Evolutionary conservation across 2,113 vertebrate species (phyloP), one percentile per base, ranked within the genome.

Genomic region (Egretta garzetta): DNA sequence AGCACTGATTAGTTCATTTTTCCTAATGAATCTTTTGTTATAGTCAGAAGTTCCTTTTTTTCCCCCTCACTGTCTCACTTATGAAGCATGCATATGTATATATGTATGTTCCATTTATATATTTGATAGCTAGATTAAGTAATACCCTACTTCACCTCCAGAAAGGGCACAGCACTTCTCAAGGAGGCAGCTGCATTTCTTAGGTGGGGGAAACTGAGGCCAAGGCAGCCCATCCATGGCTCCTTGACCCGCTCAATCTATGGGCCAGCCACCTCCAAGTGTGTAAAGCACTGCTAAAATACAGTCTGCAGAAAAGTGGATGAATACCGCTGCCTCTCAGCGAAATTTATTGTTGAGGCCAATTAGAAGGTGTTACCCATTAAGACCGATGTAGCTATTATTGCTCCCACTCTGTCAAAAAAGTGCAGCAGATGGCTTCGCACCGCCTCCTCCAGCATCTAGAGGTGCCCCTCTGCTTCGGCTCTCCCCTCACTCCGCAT

Each of bases 1-100:
- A 90, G 94, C 55, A 62, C 80, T 96, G 94, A 97, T 97, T 96
- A 97, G 92, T 97, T 97, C 93, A 97, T 97, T 98, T 97, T 97
- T 97, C 91, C 96, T 96, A 97, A 97, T 97, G 96, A 98, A 98
- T 95, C 95, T 98, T 98, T 97, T 2, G 93, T 96, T 98, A 94
- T 95, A 96, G 93, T 93, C 85, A 92, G 75, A 97, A 97, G 90
- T 97, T 96, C 77, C 89, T 91, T 77, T 87, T 96, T 96, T 82
- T 41, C 93, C 76, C 18, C 96, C 71, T 80, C 80, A 93, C 96
- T 86, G 90, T 92, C 74, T 96, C 74, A 90, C 93, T 97, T 88
- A 86, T 90, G 90, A 98, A 97, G 82, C 92, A 86, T 95, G 50
- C 88, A 96, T 74, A 93, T 90, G 96, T 83, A 85, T 88, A 89